A percentile compares a stretch with the other conserved stretches of the same genome.
Conservation (phyloP, 1,140 invertebrate genomes). For the Diabrotica virgifera region DNA sequence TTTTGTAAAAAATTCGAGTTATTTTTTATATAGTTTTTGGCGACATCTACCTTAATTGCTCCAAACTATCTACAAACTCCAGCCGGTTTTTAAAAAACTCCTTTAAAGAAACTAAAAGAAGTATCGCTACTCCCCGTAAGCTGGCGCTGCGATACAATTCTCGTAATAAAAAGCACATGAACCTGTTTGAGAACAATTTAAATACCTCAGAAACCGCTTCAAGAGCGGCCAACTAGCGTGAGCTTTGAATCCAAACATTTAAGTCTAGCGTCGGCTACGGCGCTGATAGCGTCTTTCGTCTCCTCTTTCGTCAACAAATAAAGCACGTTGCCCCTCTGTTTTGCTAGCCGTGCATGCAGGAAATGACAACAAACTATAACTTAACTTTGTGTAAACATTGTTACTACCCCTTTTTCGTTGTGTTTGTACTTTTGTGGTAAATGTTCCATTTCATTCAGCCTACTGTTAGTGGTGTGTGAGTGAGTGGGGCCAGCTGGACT, state of each 20-base stretch:
- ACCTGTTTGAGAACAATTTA: slow-evolving; percentile 30
- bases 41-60: no score
- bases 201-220: slow-evolving; percentile 26
- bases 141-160: slow-evolving; percentile 7
- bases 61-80: no score
- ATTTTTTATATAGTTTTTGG: no score
- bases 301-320: slow-evolving; percentile 8
- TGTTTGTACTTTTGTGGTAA: slow-evolving; percentile 2
- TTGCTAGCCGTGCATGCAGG: background rate
- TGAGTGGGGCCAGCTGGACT: background rate
- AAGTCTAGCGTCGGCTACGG: slow-evolving; percentile 19
- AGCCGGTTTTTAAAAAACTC: no score
- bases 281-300: slow-evolving; percentile 21
- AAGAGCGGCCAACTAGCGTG: background rate
- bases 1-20: no score
- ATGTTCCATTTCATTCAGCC: background rate
- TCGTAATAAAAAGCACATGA: slow-evolving; percentile 8
- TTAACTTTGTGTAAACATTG: background rate
- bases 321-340: slow-evolving; percentile 8
- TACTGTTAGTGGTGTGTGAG: background rate
- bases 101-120: no score
- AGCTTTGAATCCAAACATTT: slow-evolving; percentile 18
- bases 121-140: background rate
- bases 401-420: background rate
- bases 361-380: slow-evolving; percentile 7